Base-by-base conservation (phyloP, 2,113 vertebrate species). In the Ageneiosus marmoratus region DNA sequence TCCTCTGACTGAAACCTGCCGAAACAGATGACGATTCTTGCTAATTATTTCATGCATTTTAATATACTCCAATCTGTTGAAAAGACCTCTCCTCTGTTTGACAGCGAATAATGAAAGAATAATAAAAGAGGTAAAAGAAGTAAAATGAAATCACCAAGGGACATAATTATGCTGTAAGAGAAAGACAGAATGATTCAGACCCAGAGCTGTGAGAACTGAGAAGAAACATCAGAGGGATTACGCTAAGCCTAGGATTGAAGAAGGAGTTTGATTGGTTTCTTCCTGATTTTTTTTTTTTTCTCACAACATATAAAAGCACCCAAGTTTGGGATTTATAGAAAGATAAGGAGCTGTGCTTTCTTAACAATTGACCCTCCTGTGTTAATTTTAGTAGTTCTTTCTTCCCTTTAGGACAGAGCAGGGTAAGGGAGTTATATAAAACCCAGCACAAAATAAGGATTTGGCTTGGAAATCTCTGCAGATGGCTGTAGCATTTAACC, bases 141-240 rank as follows among this genome's bases (percentile, higher is more conserved):
- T 55, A 53, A 50, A 73, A 60, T 77, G 56, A 44, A 80, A 83
- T 69, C 58, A 80, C 67, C 77, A 41, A 76, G 79, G 51, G 72
- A 75, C 69, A 74, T 87, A 77, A 82, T 88, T 88, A 81, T 67
- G 69, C 70, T 81, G 82, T 78, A 51, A 80, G 72, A 79, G 77
- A 79, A 79, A 32, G 44, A 85, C 8, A 15, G 41, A 50, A 80
- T 41, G 44, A 69, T 58, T 87, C 18, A 88, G 75, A 84, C 78
- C 34, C 22, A 84, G 67, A 76, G 50, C 81, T 55, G 32, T 65
- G 53, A 77, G 73, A 81, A 82, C 81, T 70, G 34, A 67, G 73
- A 55, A 82, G 76, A 80, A 86, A 86, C 74, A 79, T 70, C 76
- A 77, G 69, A 82, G 72, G 83, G 87, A 83, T 87, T 87, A 88